Conservation (phyloP, 1,140 invertebrate species). For the Brachionus asplanchnoidis region DNA sequence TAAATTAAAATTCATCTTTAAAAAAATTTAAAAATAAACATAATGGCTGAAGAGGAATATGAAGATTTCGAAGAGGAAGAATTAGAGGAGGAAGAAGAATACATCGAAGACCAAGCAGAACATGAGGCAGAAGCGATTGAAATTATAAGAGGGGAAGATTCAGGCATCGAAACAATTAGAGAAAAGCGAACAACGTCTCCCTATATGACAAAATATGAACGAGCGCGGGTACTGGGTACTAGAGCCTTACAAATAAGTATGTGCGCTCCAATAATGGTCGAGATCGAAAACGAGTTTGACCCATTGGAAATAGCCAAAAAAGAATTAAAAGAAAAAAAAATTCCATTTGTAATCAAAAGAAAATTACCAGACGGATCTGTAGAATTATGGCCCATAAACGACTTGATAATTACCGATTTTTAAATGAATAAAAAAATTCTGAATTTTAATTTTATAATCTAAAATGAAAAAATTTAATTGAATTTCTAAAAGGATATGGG, state of each 20-base stretch:
- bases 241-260: conserved; percentile 97
- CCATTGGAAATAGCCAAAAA: conserved; percentile 98
- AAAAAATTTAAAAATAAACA: background rate
- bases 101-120: conserved; percentile 44
- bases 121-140: conserved; percentile 48
- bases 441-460: background rate
- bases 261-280: conserved; percentile 99
- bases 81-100: conserved; percentile 44
- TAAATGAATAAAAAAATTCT: background rate
- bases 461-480: too few relatives aligned
- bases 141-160: conserved; percentile 42
- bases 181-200: conserved; percentile 62
- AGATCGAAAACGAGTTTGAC: conserved; percentile 96
- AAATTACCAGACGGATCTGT: conserved; percentile 96
- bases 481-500: too few relatives aligned
- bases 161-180: conserved; percentile 46
- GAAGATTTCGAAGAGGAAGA: conserved; percentile 53
- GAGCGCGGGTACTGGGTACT: conserved; percentile 87
- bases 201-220: conserved; percentile 94
- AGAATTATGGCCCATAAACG: conserved; percentile 99
- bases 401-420: conserved; percentile 87
- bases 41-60: conserved; percentile 48
- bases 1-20: background rate
- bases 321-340: conserved; percentile 81
- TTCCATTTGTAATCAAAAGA: conserved; percentile 93